Evolutionary conservation across 1,140 invertebrate genomes (phyloP).

Genomic region (Sitodiplosis mosellana): DNA sequence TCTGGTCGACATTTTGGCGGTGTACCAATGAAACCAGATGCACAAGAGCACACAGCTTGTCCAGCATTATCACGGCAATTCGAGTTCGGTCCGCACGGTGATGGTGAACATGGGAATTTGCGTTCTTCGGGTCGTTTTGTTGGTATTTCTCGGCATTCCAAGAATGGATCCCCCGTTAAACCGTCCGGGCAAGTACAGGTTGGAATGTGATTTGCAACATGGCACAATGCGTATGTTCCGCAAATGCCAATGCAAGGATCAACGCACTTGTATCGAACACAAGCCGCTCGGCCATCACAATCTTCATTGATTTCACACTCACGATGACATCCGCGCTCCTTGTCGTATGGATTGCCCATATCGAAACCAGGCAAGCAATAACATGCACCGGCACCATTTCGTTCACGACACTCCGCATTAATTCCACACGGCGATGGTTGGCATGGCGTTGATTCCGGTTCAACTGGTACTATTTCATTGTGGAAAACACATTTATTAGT

Average conservation of each 20-base stretch:
- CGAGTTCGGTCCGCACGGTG: conserved; percentile 60
- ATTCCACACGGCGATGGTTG: conserved; percentile 54
- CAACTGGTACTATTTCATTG: conserved; percentile 9
- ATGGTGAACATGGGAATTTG: conserved; percentile 41
- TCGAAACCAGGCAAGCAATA: conserved; percentile 47
- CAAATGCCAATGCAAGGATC: conserved; percentile 59
- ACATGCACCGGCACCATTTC: conserved; percentile 44
- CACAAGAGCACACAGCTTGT: conserved; percentile 56
- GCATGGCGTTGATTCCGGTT: conserved; percentile 38
- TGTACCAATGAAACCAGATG: conserved; percentile 46
- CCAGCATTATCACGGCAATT: conserved; percentile 48
- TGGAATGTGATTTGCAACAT: conserved; percentile 50
- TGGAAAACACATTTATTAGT: not conserved
- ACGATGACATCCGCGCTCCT: conserved; percentile 40
- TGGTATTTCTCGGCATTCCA: conserved; percentile 25
- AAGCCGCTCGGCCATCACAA: conserved; percentile 45
- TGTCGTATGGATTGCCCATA: conserved; percentile 48
- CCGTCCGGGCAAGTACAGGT: conserved; percentile 52
- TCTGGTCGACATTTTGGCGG: conserved; percentile 53
- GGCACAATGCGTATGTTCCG: conserved; percentile 52
- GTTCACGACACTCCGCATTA: conserved; percentile 56
- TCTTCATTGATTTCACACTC: conserved; percentile 61
- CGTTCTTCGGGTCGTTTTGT: conserved; percentile 28
- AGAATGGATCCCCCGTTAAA: conserved; percentile 39
- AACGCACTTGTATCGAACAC: conserved; percentile 54